Evolutionary conservation across 2,113 vertebrate species (phyloP), one percentile per base, ranked within the genome.

Genomic region (Notechis scutatus): DNA sequence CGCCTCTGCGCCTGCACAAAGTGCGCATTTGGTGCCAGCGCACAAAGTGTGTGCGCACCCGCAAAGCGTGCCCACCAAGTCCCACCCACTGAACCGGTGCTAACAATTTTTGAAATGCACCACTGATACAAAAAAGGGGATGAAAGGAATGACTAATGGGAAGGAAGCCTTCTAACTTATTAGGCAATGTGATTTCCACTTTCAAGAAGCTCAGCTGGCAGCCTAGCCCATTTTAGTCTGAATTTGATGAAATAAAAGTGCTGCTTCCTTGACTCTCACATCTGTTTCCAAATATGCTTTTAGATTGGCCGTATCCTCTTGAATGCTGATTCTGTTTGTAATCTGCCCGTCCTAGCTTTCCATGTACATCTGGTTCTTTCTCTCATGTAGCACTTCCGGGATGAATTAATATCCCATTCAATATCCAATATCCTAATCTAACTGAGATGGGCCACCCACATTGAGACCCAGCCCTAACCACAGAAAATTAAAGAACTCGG

Each of bases 281-380:
- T 92, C 86, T 95, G 56, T 95, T 94, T 93, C 92, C 92, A 39
- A 55, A 57, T 90, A 91, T 45, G 94, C 87, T 88, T 39, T 26
- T 0, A 86, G 64, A 61, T 18, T 86, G 0, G 0, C n/a, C 9
- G 0, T 2, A 87, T 50, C 90, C 52, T 86, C 0, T 0, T 0
- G 0, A 59, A 92, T 39, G 56, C 88, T 34, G 55, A 94, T 92
- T 87, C 56, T 89, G 0, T 0, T 55, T 0, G 1, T 56, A 91
- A 88, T 52, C 85, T 90, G 88, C 1, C 1, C 93, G 21, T 21
- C 64, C 52, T 87, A 14, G 5, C 26, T 26, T 64, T 64, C 39
- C 5, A 26, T 54, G 24, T 69, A 89, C 91, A 92, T 91, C 85
- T 92, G 90, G 9, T 94, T 91, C 64, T 64, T 92, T 91, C 90